Evolutionary conservation across 2,797 vertebrate species (phyloP).

Genomic region (Chaunax sp.): DNA sequence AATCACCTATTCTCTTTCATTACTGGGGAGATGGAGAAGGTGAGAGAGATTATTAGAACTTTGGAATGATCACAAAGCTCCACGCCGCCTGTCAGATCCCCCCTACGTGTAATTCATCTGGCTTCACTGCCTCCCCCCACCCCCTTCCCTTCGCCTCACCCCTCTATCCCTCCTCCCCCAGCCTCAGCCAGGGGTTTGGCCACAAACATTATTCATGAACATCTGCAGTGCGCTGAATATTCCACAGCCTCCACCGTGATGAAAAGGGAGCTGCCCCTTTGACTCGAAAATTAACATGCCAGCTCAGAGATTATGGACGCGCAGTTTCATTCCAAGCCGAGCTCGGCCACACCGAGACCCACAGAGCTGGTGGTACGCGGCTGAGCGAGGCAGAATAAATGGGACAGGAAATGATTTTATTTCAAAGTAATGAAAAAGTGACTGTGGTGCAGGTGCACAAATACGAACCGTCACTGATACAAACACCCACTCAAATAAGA

Average conservation of each 20-base stretch:
- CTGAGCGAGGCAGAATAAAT: slow-evolving; percentile 47
- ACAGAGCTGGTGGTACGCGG: slow-evolving; percentile 41
- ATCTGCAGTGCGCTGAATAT: slow-evolving; percentile 96
- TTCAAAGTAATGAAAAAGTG: slow-evolving; percentile 46
- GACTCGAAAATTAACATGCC: slow-evolving; percentile 94
- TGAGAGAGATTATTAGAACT: slow-evolving; percentile 99
- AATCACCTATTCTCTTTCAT: slow-evolving; percentile 99
- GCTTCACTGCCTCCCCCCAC: slow-evolving; percentile 71
- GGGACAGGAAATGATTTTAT: slow-evolving; percentile 47
- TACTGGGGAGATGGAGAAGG: slow-evolving; percentile 98
- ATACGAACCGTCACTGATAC: slow-evolving; percentile 1
- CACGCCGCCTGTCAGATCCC: slow-evolving; percentile 99
- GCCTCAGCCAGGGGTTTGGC: slow-evolving; percentile 87
- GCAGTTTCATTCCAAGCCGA: slow-evolving; percentile 67
- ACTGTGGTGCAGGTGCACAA: slow-evolving; percentile 31
- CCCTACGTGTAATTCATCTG: slow-evolving; percentile 99
- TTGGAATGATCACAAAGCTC: slow-evolving; percentile 99
- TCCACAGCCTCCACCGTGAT: slow-evolving; percentile 85
- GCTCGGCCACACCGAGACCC: slow-evolving; percentile 67
- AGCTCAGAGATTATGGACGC: slow-evolving; percentile 82
- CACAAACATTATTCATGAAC: slow-evolving; percentile 99
- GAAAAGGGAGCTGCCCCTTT: slow-evolving; percentile 90
- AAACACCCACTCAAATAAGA: slow-evolving; percentile 25
- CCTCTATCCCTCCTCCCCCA: slow-evolving; percentile 53
- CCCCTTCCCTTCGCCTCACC: slow-evolving; percentile 27